These are phyloP conservation scores for Mythimna pallens DNA, from an alignment of 2,888 invertebrate genomes.

Conservation along the genomic window DNA sequence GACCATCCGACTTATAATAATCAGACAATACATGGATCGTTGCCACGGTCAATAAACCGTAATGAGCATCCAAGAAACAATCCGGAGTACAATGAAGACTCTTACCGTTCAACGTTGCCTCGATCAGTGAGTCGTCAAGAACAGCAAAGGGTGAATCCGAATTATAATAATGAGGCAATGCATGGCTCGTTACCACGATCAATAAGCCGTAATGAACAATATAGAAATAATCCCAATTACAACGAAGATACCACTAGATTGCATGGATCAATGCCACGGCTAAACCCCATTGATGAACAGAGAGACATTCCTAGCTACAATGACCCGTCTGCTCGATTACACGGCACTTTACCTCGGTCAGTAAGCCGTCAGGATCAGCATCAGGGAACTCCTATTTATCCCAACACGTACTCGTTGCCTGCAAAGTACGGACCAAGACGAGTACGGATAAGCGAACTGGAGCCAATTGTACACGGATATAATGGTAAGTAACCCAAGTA, in stretches of 20 bases:
- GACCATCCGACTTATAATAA: conserved; percentile 65
- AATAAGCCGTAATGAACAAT: conserved; percentile 66
- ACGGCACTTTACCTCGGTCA: conserved; percentile 80
- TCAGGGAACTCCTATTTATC: conserved; percentile 68
- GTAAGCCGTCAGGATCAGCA: conserved; percentile 68
- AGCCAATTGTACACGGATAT: conserved; percentile 84
- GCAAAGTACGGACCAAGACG: conserved; percentile 80
- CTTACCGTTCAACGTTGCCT: conserved; percentile 79
- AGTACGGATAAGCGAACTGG: conserved; percentile 85
- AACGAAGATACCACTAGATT: conserved; percentile 59
- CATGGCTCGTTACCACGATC: conserved; percentile 65
- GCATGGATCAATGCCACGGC: conserved; percentile 63
- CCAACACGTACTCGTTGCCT: conserved; percentile 80
- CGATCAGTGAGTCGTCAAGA: conserved; percentile 69
- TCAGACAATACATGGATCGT: conserved; percentile 68
- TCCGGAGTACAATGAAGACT: conserved; percentile 56
- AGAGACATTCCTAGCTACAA: conserved; percentile 67
- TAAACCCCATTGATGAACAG: conserved; percentile 68
- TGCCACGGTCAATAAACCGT: conserved; percentile 76
- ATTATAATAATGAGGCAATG: conserved; percentile 54
- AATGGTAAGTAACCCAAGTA: conserved; percentile 77
- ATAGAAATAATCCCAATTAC: conserved; percentile 67
- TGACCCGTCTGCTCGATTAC: conserved; percentile 73
- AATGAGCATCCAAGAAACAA: conserved; percentile 64
- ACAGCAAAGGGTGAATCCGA: conserved; percentile 60